These are phyloP conservation scores for Eunapius fragilis DNA, from an alignment of 37 sponge, comb jelly and placozoan genomes.

Conservation along the genomic window DNA sequence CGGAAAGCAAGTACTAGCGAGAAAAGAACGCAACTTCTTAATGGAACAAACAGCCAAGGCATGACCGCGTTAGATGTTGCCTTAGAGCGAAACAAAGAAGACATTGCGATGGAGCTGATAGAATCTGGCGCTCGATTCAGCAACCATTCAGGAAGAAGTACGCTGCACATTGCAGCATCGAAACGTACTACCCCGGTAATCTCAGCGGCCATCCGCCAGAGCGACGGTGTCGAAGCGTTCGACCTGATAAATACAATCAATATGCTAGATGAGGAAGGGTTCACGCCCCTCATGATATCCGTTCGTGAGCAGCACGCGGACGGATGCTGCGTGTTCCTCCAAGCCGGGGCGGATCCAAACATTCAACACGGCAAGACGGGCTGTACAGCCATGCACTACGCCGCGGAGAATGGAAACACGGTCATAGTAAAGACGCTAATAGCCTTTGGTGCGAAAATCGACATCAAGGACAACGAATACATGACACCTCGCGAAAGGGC, in stretches of 20 bases:
- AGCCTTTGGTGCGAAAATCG: conserved; percentile 45
- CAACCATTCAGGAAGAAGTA: background rate
- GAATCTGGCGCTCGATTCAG: background rate
- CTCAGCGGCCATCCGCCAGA: background rate
- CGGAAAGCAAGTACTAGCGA: background rate
- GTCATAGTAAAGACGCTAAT: conserved; percentile 32
- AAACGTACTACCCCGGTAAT: background rate
- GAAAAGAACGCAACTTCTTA: background rate
- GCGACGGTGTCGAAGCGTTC: background rate
- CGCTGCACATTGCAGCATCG: background rate
- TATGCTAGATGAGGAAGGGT: background rate
- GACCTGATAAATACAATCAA: background rate
- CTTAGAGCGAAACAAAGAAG: background rate
- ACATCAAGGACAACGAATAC: conserved; percentile 17
- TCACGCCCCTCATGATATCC: conserved; percentile 46
- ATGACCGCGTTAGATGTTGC: background rate
- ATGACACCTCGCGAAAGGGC: conserved; percentile 32
- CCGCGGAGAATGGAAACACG: conserved; percentile 21
- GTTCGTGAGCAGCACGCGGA: background rate
- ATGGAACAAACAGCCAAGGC: background rate
- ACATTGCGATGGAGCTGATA: background rate
- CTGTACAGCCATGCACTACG: conserved; percentile 44
- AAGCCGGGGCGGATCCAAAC: conserved; percentile 26
- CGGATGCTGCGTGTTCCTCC: conserved; percentile 17
- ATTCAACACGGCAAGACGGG: conserved; percentile 8